A percentile compares a stretch with the other conserved stretches of the same genome.
phyloP scores from a whole-genome alignment of 2,113 vertebrate genomes.

The Indicator maculatus region DNA sequence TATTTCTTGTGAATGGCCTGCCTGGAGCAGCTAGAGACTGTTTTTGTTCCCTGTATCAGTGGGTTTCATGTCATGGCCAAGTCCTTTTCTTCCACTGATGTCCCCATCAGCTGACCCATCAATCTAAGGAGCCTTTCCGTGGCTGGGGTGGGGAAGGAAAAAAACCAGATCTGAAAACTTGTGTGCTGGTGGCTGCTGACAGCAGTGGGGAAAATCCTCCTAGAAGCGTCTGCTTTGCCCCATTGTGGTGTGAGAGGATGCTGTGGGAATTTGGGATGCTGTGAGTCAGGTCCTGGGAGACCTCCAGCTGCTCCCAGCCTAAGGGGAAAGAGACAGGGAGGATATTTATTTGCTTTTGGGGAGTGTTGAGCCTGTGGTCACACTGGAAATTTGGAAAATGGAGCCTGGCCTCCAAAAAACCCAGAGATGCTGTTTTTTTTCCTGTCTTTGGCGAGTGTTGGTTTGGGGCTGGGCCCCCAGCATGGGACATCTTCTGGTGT shows the following conservation, averaged over 20 bases:
- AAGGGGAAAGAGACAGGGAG: not conserved
- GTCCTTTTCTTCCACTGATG: not conserved
- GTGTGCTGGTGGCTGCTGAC: not conserved
- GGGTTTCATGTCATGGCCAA: accelerated
- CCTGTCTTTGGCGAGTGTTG: accelerated
- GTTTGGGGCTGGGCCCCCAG: not conserved
- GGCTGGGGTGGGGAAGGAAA: accelerated
- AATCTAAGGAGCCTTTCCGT: not conserved
- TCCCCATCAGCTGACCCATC: not conserved
- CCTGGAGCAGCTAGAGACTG: not conserved
- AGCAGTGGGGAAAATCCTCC: not conserved
- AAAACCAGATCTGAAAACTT: not conserved
- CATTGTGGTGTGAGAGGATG: not conserved
- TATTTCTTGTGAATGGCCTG: not conserved
- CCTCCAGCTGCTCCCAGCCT: not conserved
- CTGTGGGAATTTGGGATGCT: not conserved
- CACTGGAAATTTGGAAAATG: not conserved
- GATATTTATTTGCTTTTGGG: not conserved
- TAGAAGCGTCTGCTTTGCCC: not conserved
- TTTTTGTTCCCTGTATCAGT: not conserved
- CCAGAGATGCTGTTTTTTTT: not conserved
- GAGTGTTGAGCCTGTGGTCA: not conserved
- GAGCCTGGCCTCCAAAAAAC: not conserved
- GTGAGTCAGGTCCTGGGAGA: not conserved
- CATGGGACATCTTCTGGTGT: not conserved